Evolutionary conservation across 2,797 vertebrate genomes (phyloP).

Genomic region (Poeciliopsis paucimaculata): DNA sequence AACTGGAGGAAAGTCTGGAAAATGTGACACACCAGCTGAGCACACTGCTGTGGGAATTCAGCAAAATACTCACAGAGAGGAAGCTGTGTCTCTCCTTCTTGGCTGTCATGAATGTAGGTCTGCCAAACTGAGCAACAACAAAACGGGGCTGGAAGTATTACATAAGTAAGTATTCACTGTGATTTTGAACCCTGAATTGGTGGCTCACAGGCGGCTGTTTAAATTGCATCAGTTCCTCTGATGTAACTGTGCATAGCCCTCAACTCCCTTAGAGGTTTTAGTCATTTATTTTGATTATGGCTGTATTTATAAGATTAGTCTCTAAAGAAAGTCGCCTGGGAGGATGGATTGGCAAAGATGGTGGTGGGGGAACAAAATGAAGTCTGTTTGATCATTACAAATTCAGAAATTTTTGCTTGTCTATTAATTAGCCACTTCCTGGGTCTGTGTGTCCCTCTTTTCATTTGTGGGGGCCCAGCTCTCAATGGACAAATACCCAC

Average conservation of each 20-base stretch:
- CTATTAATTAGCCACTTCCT: conserved; percentile 82
- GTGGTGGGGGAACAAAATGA: conserved; percentile 78
- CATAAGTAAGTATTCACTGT: conserved; percentile 64
- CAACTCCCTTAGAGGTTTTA: conserved; percentile 76
- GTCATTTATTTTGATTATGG: conserved; percentile 86
- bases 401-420: conserved; percentile 79
- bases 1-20: conserved; percentile 41
- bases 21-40: conserved; percentile 48
- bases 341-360: conserved; percentile 65
- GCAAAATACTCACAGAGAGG: conserved; percentile 48
- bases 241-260: conserved; percentile 76
- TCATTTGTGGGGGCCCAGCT: conserved; percentile 63
- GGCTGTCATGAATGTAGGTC: conserved; percentile 70
- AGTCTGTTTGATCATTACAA: conserved; percentile 83
- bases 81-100: conserved; percentile 60
- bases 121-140: conserved; percentile 63
- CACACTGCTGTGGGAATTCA: conserved; percentile 49
- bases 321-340: conserved; percentile 76
- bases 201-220: conserved; percentile 66
- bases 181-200: conserved; percentile 58
- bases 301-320: conserved; percentile 87
- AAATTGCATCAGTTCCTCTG: conserved; percentile 77
- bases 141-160: conserved; percentile 48
- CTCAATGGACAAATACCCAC: conserved; percentile 70
- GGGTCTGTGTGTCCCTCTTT: conserved; percentile 58